phyloP scores from a whole-genome alignment of 2,797 vertebrate species.

The Myiothlypis coronata region DNA sequence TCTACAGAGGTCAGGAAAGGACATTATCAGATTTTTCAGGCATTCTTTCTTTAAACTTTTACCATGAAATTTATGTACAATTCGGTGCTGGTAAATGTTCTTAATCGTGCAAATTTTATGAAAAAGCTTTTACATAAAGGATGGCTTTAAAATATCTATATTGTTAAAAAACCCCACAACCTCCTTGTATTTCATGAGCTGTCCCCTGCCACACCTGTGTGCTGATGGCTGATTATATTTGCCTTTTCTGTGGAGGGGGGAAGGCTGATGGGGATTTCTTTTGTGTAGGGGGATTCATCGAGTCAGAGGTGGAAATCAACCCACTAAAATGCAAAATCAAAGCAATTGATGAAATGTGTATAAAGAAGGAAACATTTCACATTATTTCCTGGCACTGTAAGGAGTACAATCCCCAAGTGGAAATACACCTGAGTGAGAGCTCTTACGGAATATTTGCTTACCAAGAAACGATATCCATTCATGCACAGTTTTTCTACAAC shows the following conservation, averaged over 20 bases:
- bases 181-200: background rate
- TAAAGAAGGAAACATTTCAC: background rate
- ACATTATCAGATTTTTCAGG: background rate
- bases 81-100: background rate
- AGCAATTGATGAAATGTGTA: background rate
- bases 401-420: background rate
- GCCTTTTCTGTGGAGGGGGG: background rate
- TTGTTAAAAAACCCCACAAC: background rate
- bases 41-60: background rate
- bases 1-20: background rate
- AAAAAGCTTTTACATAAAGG: background rate
- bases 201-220: background rate
- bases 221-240: background rate
- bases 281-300: accelerated
- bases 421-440: background rate
- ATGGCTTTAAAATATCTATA: background rate
- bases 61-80: background rate
- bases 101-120: background rate
- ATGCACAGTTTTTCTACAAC: conserved; percentile 74
- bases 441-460: conserved; percentile 63
- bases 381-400: background rate
- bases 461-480: conserved; percentile 80
- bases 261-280: background rate
- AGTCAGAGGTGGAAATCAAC: background rate
- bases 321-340: background rate